These are phyloP conservation scores for Pyxicephalus adspersus DNA, from an alignment of 2,113 vertebrate species.

Conservation along the genomic window DNA sequence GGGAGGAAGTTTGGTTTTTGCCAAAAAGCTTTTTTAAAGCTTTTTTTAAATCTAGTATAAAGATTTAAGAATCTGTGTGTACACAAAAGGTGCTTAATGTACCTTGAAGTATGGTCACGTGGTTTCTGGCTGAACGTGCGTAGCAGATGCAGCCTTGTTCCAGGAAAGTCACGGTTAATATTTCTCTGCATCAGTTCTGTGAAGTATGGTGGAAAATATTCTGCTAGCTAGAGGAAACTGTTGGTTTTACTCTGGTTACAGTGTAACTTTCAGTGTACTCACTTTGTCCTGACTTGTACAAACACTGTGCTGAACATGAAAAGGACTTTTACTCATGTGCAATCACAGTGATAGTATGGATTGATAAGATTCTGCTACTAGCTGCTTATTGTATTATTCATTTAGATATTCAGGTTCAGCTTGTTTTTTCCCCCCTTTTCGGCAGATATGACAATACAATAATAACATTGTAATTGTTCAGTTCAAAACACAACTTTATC, in stretches of 20 bases:
- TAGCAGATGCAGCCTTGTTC: neutral
- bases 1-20: too few relatives aligned
- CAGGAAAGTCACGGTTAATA: conserved; percentile 25
- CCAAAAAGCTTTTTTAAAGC: too few relatives aligned
- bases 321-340: neutral
- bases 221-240: conserved; percentile 31
- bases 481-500: too few relatives aligned
- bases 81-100: too few relatives aligned
- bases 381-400: too few relatives aligned
- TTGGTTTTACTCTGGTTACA: conserved; percentile 7
- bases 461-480: too few relatives aligned
- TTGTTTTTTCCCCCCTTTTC: too few relatives aligned
- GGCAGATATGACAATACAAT: too few relatives aligned
- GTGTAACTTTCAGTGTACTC: conserved; percentile 6
- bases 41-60: too few relatives aligned
- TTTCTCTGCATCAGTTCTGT: conserved; percentile 14
- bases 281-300: conserved; percentile 17
- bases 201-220: conserved; percentile 36
- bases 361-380: too few relatives aligned
- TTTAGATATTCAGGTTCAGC: too few relatives aligned
- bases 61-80: too few relatives aligned
- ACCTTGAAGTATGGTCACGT: neutral
- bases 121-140: neutral
- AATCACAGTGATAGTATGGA: neutral
- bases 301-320: neutral